These are phyloP conservation scores for Ametastegia equiseti DNA, from an alignment of 2,888 invertebrate genomes.

Conservation along the genomic window DNA sequence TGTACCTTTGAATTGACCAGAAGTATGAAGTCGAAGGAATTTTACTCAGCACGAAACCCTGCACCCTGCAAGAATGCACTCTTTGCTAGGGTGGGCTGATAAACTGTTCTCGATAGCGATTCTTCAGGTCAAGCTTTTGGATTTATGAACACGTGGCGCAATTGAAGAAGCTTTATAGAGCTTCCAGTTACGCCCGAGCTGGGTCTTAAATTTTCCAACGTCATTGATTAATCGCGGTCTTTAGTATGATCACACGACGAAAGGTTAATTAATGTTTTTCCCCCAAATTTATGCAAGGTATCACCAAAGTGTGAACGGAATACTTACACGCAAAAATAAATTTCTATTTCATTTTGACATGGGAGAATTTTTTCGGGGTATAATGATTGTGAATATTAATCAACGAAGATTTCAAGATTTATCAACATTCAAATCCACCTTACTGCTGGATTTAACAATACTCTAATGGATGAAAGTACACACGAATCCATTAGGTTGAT, in stretches of 20 bases:
- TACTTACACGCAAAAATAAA: background rate
- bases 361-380: background rate
- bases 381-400: background rate
- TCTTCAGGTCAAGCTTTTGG: background rate
- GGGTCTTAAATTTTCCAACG: background rate
- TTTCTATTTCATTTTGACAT: background rate
- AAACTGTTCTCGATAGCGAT: background rate
- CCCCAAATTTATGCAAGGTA: constrained; percentile 7
- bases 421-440: background rate
- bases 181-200: background rate
- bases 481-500: background rate
- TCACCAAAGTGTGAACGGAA: constrained; percentile 17
- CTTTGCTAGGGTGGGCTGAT: background rate
- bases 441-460: background rate
- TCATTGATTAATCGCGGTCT: constrained; percentile 3
- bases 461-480: background rate
- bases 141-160: background rate
- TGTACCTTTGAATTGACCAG: background rate
- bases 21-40: background rate
- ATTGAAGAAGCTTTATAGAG: background rate
- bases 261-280: constrained; percentile 23
- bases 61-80: background rate
- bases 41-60: background rate
- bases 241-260: constrained; percentile 12
- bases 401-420: background rate